Percentiles rank a stretch among this genome's conserved stretches.
These are phyloP conservation scores for Caranx ignobilis DNA, from an alignment of 2,113 vertebrate species.

Conservation along the genomic window DNA sequence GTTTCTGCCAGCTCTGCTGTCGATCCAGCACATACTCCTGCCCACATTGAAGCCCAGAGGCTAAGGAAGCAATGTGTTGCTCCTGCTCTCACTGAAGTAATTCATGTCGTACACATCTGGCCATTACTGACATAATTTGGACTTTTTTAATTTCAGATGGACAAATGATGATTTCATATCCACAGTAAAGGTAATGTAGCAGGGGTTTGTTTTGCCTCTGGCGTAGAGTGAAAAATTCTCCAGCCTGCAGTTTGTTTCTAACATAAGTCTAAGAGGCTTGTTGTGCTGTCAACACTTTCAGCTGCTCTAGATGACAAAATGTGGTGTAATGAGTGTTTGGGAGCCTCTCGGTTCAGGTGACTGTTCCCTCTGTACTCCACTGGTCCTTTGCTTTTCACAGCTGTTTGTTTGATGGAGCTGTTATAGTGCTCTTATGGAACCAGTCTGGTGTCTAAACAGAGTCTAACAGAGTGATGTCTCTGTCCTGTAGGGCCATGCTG, in stretches of 20 bases:
- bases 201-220: neutral
- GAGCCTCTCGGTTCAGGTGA: conserved; percentile 15
- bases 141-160: neutral
- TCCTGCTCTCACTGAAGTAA: too few relatives aligned
- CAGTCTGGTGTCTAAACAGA: conserved; percentile 44
- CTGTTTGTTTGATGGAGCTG: conserved; percentile 6
- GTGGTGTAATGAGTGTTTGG: conserved; percentile 30
- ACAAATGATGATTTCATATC: neutral
- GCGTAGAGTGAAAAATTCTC: neutral
- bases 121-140: neutral
- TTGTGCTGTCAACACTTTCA: neutral
- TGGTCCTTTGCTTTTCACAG: conserved; percentile 25
- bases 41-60: neutral
- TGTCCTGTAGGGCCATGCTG: conserved; percentile 47
- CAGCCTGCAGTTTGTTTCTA: neutral
- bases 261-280: neutral
- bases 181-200: neutral
- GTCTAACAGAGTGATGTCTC: conserved; percentile 27
- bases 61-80: neutral
- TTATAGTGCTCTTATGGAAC: conserved; percentile 35
- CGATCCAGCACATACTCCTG: neutral
- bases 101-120: neutral
- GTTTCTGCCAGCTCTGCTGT: neutral
- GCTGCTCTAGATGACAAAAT: conserved; percentile 11
- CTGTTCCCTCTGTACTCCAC: conserved; percentile 5